Evolutionary conservation across 2,888 invertebrate species (phyloP).

Genomic region (Taphrorychus bicolor): DNA sequence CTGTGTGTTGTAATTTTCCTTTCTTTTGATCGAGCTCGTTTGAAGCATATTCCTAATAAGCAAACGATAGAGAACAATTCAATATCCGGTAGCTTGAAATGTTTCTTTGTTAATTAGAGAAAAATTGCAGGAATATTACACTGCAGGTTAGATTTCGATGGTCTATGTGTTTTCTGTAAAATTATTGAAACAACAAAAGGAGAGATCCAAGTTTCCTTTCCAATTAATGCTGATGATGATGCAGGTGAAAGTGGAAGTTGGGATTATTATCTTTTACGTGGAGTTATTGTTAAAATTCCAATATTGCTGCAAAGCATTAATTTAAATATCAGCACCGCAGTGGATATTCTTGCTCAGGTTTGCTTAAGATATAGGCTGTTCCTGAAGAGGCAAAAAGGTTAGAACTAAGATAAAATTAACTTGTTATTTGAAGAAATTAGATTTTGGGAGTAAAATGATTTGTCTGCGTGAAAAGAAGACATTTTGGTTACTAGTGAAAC

Average conservation of each 20-base stretch:
- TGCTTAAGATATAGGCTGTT: too few relatives aligned
- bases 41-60: too few relatives aligned
- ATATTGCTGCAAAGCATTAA: background rate
- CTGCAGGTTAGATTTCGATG: too few relatives aligned
- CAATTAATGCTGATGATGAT: background rate
- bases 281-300: background rate
- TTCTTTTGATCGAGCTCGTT: background rate
- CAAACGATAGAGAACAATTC: background rate
- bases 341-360: too few relatives aligned
- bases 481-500: too few relatives aligned
- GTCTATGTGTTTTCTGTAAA: too few relatives aligned
- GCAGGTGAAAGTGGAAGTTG: background rate
- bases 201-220: background rate
- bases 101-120: background rate
- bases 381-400: too few relatives aligned
- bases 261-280: background rate
- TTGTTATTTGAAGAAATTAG: too few relatives aligned
- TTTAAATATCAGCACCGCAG: background rate
- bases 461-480: too few relatives aligned
- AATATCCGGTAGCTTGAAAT: background rate
- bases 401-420: too few relatives aligned
- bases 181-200: background rate
- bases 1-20: background rate
- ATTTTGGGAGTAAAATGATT: too few relatives aligned
- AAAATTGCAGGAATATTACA: background rate